These are phyloP conservation scores for Diplodus puntazzo DNA, from an alignment of 2,797 vertebrate genomes.

Conservation along the genomic window DNA sequence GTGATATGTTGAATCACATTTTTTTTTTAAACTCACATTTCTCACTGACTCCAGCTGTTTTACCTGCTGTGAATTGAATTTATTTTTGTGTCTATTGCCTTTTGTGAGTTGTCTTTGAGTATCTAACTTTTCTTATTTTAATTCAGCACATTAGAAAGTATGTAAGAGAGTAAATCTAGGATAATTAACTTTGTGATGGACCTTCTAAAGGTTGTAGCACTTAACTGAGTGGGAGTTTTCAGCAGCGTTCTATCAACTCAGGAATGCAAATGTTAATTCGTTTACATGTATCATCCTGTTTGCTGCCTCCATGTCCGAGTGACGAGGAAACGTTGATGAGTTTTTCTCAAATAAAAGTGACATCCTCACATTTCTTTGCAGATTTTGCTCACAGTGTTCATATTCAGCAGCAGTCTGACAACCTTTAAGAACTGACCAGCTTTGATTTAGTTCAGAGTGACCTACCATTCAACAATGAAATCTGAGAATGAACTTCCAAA, in stretches of 20 bases:
- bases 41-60: background rate
- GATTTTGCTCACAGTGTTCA: background rate
- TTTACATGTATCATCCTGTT: background rate
- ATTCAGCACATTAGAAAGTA: background rate
- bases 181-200: background rate
- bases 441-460: background rate
- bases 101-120: background rate
- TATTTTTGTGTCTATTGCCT: background rate
- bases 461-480: too few relatives aligned
- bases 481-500: background rate
- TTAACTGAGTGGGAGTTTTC: background rate
- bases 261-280: background rate
- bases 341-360: background rate
- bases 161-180: background rate
- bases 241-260: background rate
- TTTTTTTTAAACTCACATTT: background rate
- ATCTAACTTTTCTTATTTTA: background rate
- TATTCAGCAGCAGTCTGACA: background rate
- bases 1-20: background rate
- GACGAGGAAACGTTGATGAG: too few relatives aligned
- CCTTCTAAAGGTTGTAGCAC: background rate
- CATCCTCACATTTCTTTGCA: too few relatives aligned
- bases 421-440: background rate
- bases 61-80: background rate
- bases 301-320: background rate